phyloP scores from a whole-genome alignment of 2,113 vertebrate genomes.

The Callospermophilus lateralis region DNA sequence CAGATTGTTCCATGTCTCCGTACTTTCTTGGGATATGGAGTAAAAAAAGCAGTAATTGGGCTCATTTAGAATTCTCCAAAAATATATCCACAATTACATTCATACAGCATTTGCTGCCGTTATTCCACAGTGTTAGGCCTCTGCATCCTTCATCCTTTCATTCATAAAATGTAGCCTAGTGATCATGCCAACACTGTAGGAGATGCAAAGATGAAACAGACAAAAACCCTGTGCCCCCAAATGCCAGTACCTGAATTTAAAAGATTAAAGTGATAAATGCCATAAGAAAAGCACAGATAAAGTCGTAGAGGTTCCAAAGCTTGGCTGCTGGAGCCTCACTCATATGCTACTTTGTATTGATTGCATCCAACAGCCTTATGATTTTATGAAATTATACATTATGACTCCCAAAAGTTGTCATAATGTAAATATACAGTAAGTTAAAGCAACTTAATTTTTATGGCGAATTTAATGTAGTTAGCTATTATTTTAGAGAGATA shows the following conservation, averaged over 20 bases:
- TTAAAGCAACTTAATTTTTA: conserved; percentile 35
- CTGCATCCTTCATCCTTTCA: conserved; percentile 1
- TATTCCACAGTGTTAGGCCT: background rate
- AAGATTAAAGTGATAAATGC: background rate
- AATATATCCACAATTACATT: background rate
- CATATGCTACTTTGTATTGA: background rate
- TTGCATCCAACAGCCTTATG: conserved; percentile 18
- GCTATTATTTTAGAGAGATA: background rate
- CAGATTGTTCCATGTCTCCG: background rate
- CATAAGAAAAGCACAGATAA: background rate
- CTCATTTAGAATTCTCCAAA: background rate
- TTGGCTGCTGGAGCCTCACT: background rate
- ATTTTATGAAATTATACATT: conserved; percentile 33
- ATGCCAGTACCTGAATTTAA: background rate
- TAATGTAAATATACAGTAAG: background rate
- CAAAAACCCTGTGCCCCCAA: background rate
- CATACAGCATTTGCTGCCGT: background rate
- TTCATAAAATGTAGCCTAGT: background rate
- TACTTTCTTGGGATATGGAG: background rate
- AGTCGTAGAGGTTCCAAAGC: background rate
- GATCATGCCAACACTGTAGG: background rate
- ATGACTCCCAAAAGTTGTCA: background rate
- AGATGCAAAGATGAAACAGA: background rate
- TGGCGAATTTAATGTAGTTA: background rate
- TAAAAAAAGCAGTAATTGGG: background rate